A percentile compares a stretch with the other conserved stretches of the same genome.
Evolutionary conservation across 2,888 invertebrate species (phyloP).

Genomic region (Timandra comae): DNA sequence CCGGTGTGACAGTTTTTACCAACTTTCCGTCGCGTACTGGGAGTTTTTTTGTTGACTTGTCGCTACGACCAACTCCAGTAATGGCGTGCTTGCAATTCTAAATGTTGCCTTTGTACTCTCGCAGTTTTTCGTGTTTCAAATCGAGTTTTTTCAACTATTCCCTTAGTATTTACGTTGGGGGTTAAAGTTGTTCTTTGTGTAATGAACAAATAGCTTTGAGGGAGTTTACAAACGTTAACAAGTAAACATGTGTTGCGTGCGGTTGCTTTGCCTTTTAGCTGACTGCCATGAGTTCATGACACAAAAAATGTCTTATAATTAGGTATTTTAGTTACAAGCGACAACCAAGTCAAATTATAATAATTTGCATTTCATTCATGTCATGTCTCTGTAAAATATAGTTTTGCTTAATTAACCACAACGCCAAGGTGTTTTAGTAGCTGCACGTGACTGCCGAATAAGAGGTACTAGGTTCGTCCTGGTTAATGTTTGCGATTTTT

Average conservation of each 20-base stretch:
- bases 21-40: conserved; percentile 14
- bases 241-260: background rate
- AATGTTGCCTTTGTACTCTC: conserved; percentile 27
- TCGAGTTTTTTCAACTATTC: conserved; percentile 33
- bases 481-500: too few species aligned
- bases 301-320: too few species aligned
- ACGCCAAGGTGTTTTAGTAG: too few species aligned
- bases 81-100: conserved; percentile 36
- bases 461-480: too few species aligned
- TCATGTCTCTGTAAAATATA: too few species aligned
- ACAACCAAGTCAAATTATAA: too few species aligned
- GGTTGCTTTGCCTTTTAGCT: too few species aligned
- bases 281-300: too few species aligned
- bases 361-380: too few species aligned
- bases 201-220: conserved; percentile 14
- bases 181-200: conserved; percentile 18
- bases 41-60: conserved; percentile 29
- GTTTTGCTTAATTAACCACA: too few species aligned
- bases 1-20: conserved; percentile 19
- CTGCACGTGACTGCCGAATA: too few species aligned
- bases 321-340: too few species aligned
- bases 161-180: conserved; percentile 22
- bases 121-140: conserved; percentile 22
- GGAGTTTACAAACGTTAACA: background rate
- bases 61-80: conserved; percentile 19